Evolutionary conservation across 1,140 invertebrate species (phyloP), one percentile per base, ranked within the genome.

Genomic region (Pemphigus obesinymphae): DNA sequence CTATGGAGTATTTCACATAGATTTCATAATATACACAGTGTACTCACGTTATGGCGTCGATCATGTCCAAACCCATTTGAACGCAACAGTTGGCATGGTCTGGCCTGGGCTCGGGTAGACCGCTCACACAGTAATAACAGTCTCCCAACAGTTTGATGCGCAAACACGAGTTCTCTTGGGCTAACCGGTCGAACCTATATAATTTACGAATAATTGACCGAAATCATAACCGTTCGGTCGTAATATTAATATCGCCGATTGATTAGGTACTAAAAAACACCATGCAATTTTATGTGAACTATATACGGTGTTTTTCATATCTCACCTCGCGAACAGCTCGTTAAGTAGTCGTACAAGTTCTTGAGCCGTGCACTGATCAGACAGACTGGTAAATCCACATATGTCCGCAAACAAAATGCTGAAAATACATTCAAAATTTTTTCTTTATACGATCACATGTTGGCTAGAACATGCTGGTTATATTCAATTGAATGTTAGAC

Each of bases 321-420:
- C 58, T 85, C 88, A 94, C 94, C 94, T 92, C 34, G 96, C 96
- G 88, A 98, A 99, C 37, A 99, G 90, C 88, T 98, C 97, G 87
- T 98, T 99, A 17, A 99, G 90, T 50, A 98, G 90, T 83, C 95
- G 90, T 34, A 98, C 97, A 40, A 99, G 88, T 88, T 98, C 97
- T 88, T 98, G 95, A 11, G 97, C 96, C 2, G 96, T 97, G 88
- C 96, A 98, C 87, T 96, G 95, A 87, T 96, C 96, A 3, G 96
- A 96, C 3, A 99, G 90, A 48, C 93, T 94, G 0, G 97, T 99
- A 88, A 99, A 99, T 45, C 97, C 97, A 86, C 97, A 98, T 84
- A 99, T 99, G 88, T 99, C 97, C 26, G 97, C 97, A 88, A 99
- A 99, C 61, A 99, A 90, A 85, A 99, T 98, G 88, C 96, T 98